Conservation (phyloP, 1,140 invertebrate genomes). For the Myzus persicae region DNA sequence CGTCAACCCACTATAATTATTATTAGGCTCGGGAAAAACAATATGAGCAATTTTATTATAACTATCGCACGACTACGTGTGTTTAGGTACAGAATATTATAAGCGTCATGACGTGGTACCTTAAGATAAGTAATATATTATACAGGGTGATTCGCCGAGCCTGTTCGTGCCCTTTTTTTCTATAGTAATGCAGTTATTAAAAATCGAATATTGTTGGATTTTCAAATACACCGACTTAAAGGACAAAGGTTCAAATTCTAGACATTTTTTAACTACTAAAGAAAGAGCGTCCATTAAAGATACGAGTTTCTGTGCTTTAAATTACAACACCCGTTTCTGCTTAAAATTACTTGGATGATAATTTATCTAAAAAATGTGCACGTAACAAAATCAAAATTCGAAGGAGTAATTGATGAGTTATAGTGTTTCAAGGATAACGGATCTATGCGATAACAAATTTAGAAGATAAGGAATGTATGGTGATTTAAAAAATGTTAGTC, state of each 20-base stretch:
- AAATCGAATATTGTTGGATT: no score
- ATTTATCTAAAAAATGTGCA: not conserved
- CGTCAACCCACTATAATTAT: not conserved
- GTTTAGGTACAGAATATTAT: not conserved
- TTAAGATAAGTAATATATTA: not conserved
- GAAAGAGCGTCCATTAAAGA: not conserved
- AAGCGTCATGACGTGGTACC: not conserved
- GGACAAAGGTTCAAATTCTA: not conserved
- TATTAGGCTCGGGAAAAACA: not conserved
- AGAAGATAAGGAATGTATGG: no score
- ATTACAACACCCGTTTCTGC: no score
- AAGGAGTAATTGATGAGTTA: not conserved
- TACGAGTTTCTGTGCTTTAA: not conserved
- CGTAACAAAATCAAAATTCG: not conserved
- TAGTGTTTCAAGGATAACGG: not conserved
- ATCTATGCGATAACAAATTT: not conserved
- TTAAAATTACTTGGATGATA: not conserved
- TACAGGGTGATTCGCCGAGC: not conserved
- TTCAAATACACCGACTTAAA: not conserved
- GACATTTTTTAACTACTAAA: not conserved
- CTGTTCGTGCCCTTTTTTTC: accelerated
- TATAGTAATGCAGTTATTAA: no score
- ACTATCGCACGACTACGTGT: not conserved
- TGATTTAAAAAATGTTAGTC: no score
- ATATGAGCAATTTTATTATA: not conserved